Evolutionary conservation across 1,140 invertebrate genomes (phyloP), one percentile per base, ranked within the genome.

Genomic region (Orius laevigatus): DNA sequence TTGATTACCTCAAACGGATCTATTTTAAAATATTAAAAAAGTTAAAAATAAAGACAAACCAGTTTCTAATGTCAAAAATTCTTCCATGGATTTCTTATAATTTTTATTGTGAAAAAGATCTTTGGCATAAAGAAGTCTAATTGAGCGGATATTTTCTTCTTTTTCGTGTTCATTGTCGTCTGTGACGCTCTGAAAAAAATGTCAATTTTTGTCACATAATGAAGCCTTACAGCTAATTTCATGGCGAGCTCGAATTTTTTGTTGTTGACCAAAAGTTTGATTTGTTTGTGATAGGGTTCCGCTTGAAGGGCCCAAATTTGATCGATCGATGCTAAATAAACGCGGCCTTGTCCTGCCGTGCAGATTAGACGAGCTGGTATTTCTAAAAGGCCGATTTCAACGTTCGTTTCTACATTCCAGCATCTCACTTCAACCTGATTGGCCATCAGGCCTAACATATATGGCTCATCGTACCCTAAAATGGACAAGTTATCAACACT

Each of bases 191-290:
- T 93, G 62, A 45, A 69, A 64, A 51, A 25, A 25, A 25, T 25
- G 25, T 25, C 25, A 25, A 25, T 25, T 25, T 25, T 25, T 25
- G 8, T 25, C 25, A 25, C 25, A n/a, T n/a, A n/a, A n/a, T n/a
- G 25, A 25, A 25, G 25, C 25, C 76, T 70, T 70, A 92, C 88
- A n/a, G 84, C 88, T 49, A 97, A 66, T 63, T 86, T 80, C 15
- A 95, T 69, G n/a, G 92, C 92, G 34, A 96, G 66, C 64, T 93
- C 84, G 70, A 94, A 96, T 58, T 93, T 83, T 66, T 93, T 93
- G 55, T 84, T 77, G 53, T 82, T 76, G 1, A 95, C 63, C 15
- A 96, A 67, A 50, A 79, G 75, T 57, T 81, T 69, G 10, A 90
- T 80, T 67, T 96, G 91, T 48, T 76, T 76, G 3, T 76, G 71